Evolutionary conservation across 2,797 vertebrate genomes (phyloP), one percentile per base, ranked within the genome.

Genomic region (Menidia menidia): DNA sequence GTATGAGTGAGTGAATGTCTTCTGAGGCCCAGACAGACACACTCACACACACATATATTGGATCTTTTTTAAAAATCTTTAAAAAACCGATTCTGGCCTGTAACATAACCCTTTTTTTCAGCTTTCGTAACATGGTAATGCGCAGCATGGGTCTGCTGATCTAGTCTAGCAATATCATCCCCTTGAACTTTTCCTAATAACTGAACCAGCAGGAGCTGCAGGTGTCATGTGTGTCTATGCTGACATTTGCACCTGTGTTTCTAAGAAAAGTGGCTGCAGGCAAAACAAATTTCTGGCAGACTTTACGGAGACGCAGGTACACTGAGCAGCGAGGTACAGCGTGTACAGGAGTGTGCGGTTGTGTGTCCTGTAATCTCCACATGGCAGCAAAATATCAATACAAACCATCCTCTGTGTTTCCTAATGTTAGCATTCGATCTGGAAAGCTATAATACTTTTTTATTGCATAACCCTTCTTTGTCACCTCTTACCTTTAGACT

Each of bases 101-200:
- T 52, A 55, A 73, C 61, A 13, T 42, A 71, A 60, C 47, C 54
- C 58, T 84, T 82, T 69, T 52, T 68, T 69, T 66, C 58, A 68
- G 55, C 67, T 69, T 30, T 65, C 52, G 54, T 31, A 73, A 76
- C 74, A 64, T 39, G 25, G 43, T 75, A 64, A 68, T 16, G 31
- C 56, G 56, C 68, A 82, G 58, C 77, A 57, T 67, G 51, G 31
- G 68, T 65, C 15, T n/a, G 55, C 63, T 60, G 66, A 78, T 64
- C 58, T 30, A n/a, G 53, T 62, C 61, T 65, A 71, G 73, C 71
- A 81, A 43, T 64, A 78, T 68, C 71, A 80, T 19, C 75, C 78
- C 77, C 6, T 18, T 10, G 41, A 74, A 66, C 48, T 71, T 81
- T 78, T 78, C 60, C 73, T 75, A 86, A 87, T 82, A 86, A 82